Conservation (phyloP, 2,113 vertebrate species). For the Chloropsis hardwickii region DNA sequence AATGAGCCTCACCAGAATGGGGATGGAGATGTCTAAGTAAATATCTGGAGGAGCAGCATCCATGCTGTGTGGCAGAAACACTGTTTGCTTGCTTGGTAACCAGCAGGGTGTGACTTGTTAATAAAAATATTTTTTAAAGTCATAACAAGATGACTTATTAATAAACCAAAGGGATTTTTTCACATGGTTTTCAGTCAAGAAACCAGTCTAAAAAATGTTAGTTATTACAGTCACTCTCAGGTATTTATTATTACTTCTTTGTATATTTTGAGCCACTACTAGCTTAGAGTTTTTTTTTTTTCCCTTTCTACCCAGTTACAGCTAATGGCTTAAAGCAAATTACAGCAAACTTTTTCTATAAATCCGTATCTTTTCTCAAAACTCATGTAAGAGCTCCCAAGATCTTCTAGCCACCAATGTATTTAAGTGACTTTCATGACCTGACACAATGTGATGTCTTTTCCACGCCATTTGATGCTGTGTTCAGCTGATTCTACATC, state of each 20-base stretch:
- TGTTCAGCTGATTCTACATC: neutral
- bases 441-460: neutral
- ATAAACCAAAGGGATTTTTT: neutral
- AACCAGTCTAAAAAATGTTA: neutral
- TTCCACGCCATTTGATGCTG: neutral
- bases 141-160: too few relatives aligned
- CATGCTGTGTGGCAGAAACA: neutral
- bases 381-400: neutral
- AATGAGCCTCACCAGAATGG: neutral
- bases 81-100: neutral
- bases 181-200: neutral
- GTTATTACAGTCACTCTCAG: neutral
- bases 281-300: neutral
- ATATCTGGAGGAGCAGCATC: neutral
- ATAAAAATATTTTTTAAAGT: too few relatives aligned
- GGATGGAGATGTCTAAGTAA: neutral
- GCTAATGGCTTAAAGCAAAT: neutral
- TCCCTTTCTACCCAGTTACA: neutral
- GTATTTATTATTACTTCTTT: neutral
- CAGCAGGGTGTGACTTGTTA: neutral
- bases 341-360: neutral
- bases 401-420: neutral
- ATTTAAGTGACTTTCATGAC: neutral
- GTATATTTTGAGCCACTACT: neutral
- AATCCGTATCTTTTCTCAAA: neutral